phyloP scores from a whole-genome alignment of 64 coral and sea anemone species.

The Cladopsammia gracilis region DNA sequence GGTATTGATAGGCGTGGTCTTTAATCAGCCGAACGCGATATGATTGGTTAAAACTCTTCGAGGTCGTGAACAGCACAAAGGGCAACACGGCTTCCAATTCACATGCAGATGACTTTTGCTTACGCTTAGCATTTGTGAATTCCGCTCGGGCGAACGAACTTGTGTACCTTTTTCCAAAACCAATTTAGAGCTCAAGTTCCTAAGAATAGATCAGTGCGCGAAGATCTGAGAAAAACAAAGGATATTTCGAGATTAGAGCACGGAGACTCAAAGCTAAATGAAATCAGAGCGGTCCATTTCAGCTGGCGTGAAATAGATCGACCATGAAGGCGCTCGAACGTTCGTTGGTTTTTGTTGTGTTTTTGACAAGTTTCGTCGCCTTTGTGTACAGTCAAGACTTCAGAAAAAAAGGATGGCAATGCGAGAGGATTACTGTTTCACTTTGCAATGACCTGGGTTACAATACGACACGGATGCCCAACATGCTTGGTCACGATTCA shows the following conservation, averaged over 20 bases:
- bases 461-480: conserved; percentile 92
- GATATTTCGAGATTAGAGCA: not conserved
- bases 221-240: not conserved
- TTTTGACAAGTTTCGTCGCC: conserved; percentile 54
- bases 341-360: conserved; percentile 24
- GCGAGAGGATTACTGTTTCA: conserved; percentile 77
- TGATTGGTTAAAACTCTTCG: conserved; percentile 72
- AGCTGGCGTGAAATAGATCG: not conserved
- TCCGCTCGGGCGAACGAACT: conserved; percentile 51
- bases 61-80: conserved; percentile 61
- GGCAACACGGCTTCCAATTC: conserved; percentile 67
- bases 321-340: conserved; percentile 2
- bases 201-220: not conserved
- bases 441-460: conserved; percentile 83
- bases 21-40: conserved; percentile 62
- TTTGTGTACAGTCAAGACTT: conserved; percentile 47
- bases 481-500: conserved; percentile 81
- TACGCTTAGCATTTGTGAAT: conserved; percentile 82
- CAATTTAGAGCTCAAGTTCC: conserved; percentile 27
- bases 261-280: not conserved
- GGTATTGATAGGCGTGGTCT: conserved; percentile 79
- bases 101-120: conserved; percentile 76
- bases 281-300: not conserved
- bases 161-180: not conserved
- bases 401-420: conserved; percentile 73